Conservation (phyloP, 2,888 invertebrate genomes). For the Metalampra italica region DNA sequence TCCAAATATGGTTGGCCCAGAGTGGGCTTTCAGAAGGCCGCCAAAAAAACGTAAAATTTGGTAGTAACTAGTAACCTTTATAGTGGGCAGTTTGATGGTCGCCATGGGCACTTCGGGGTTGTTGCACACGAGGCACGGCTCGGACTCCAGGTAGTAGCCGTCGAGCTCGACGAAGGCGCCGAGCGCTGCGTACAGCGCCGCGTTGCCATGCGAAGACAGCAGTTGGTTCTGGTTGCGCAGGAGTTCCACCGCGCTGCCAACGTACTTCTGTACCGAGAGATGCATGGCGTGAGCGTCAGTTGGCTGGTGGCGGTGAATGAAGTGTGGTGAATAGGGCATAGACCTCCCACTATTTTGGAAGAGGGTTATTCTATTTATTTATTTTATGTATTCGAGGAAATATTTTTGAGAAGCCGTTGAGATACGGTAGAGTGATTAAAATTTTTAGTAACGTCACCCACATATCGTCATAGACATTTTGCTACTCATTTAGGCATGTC, state of each 20-base stretch:
- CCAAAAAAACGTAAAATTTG: no score
- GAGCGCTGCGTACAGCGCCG: slow-evolving; percentile 93
- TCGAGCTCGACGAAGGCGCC: slow-evolving; percentile 97
- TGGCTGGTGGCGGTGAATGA: not conserved
- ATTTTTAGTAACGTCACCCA: no score
- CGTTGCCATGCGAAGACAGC: slow-evolving; percentile 94
- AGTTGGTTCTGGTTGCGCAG: slow-evolving; percentile 93
- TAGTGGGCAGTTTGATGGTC: slow-evolving; percentile 93
- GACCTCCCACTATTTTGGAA: not conserved
- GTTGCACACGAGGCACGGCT: slow-evolving; percentile 98
- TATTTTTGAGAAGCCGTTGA: no score
- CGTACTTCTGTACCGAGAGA: slow-evolving; percentile 80
- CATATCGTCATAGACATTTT: no score
- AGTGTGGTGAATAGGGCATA: not conserved
- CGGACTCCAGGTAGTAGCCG: slow-evolving; percentile 97
- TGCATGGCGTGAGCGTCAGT: no score
- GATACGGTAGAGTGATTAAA: no score
- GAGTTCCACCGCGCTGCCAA: slow-evolving; percentile 91
- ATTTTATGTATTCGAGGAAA: no score
- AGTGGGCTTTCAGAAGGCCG: no score
- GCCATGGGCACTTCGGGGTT: slow-evolving; percentile 96
- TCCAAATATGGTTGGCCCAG: no score
- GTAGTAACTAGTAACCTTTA: slow-evolving; percentile 84
- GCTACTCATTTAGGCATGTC: no score
- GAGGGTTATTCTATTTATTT: no score